Evolutionary conservation across 53 echinoderm and acorn worm species (phyloP).

Genomic region (Echinometra lucunter): DNA sequence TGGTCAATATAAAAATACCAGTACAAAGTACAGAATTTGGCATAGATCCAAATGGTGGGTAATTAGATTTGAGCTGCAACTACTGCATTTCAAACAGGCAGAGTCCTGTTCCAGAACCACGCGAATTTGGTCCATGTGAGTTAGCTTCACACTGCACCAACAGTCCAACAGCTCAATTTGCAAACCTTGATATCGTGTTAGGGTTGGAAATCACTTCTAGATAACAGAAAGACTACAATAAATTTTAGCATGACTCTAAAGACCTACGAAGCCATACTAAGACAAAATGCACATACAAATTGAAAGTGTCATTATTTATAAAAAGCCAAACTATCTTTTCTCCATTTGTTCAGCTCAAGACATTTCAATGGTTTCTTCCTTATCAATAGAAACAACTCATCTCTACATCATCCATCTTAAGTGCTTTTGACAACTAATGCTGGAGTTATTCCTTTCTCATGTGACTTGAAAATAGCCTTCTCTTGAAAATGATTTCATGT

Average conservation of each 20-base stretch:
- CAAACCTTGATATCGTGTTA: not conserved
- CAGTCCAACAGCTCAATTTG: not conserved
- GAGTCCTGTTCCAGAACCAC: not conserved
- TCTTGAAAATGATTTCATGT: too few species aligned
- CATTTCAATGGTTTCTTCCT: not conserved
- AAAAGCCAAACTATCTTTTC: not conserved
- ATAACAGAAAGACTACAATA: not conserved
- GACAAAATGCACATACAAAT: not conserved
- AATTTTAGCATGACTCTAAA: not conserved
- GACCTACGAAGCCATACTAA: not conserved
- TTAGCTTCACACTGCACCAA: not conserved
- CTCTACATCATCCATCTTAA: not conserved
- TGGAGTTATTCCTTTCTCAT: not conserved
- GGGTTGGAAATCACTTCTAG: not conserved
- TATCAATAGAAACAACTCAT: not conserved
- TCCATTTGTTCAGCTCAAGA: not conserved
- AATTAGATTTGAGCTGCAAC: not conserved
- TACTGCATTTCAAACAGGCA: not conserved
- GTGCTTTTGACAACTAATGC: not conserved
- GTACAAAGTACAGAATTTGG: not conserved
- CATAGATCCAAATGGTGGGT: not conserved
- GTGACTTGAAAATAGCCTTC: not conserved
- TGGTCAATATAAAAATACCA: conserved; percentile 30
- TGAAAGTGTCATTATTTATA: not conserved
- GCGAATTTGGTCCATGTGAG: not conserved